Evolutionary conservation across 1,140 invertebrate species (phyloP), one percentile per base, ranked within the genome.

Genomic region (Meloidogyne hapla): DNA sequence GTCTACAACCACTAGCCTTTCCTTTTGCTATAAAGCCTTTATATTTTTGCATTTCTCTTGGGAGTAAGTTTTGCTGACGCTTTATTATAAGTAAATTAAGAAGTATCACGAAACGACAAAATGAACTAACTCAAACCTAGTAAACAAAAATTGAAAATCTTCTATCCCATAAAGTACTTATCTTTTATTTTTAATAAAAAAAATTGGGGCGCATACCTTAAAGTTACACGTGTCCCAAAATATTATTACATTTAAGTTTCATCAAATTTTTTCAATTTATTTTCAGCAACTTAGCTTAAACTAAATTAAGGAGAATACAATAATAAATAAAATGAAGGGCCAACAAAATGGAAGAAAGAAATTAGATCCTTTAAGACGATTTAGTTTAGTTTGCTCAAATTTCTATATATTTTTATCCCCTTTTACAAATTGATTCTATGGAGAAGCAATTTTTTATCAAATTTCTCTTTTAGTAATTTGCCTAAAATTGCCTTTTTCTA

Each of bases 11-110:
- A 33, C 33, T 8, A 33, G 33, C 33, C 33, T 33, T 8, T 33
- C 33, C 33, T 33, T 33, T 33, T 33, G 33, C n/a, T 56, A 48
- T 48, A 48, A 48, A 48, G 48, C 12, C 18, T n/a, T 13, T 21
- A 42, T 12, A 42, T 56, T n/a, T 56, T n/a, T 56, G 18, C 45
- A 56, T 56, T 56, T 56, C 48, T 56, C 48, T 56, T 56, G 48
- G 8, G 48, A 56, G 2, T 56, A 48, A 56, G 48, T 5, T 42
- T 42, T 56, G n/a, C 48, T 56, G 48, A 56, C 48, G n/a, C 6
- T 56, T 56, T 56, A 56, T 56, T 56, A 56, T 56, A 56, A 56
- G 48, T 56, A 56, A 56, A 56, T 56, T 56, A 56, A 21, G n/a
- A 56, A 21, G 48, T 56, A 56, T 48, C 45, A 48, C 12, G 40